A percentile compares a stretch with the other conserved stretches of the same genome.
phyloP scores from a whole-genome alignment of 2,113 vertebrate genomes.

The Neolamprologus devosi region DNA sequence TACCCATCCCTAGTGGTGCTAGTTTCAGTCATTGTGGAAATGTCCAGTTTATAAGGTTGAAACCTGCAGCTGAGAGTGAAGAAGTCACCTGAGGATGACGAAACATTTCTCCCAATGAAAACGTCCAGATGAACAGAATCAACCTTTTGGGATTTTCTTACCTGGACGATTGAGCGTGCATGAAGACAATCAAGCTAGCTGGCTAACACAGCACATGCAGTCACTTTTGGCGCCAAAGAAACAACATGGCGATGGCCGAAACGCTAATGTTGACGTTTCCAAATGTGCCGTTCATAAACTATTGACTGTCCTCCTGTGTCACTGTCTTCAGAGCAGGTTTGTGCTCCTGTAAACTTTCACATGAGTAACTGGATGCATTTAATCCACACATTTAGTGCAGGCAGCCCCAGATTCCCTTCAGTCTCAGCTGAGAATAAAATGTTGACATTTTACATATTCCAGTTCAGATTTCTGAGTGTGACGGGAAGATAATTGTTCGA shows the following conservation, averaged over 20 bases:
- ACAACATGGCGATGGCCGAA: neutral
- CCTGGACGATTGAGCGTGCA: neutral
- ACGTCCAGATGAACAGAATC: accelerated
- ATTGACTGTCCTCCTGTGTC: neutral
- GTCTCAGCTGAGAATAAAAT: neutral
- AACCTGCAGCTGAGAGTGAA: neutral
- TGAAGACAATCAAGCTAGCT: neutral
- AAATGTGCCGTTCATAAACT: neutral
- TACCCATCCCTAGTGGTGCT: neutral
- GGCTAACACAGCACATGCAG: neutral
- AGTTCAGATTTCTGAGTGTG: neutral
- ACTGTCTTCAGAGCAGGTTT: neutral
- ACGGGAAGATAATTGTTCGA: neutral
- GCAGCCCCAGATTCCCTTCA: neutral
- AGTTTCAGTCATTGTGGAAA: neutral
- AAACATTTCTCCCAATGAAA: neutral
- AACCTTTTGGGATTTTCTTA: neutral
- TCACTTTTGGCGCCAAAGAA: neutral
- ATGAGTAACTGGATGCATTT: neutral
- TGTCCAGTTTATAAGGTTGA: neutral
- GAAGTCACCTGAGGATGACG: accelerated
- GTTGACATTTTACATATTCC: neutral
- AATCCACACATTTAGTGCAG: neutral
- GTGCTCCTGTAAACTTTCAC: neutral
- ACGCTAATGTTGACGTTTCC: neutral